Conservation (phyloP, 1,140 invertebrate genomes). For the Agraylea sexmaculata region DNA sequence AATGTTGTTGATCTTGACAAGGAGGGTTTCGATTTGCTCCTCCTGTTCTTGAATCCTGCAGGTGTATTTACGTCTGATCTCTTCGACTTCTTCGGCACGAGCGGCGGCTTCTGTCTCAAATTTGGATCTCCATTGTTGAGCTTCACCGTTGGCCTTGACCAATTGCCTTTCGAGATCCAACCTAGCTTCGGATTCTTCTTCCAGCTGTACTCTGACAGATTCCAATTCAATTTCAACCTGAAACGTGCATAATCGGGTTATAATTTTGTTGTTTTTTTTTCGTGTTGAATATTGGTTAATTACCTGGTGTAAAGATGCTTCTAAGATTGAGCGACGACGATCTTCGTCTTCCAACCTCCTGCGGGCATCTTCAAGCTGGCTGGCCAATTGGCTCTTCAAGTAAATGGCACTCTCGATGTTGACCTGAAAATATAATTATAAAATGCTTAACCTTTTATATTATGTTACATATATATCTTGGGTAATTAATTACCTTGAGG, state of each 20-base stretch:
- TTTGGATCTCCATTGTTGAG: conserved; percentile 78
- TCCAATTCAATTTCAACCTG: conserved; percentile 87
- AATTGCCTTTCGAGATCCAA: conserved; percentile 90
- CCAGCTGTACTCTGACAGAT: conserved; percentile 81
- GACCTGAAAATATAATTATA: conserved; percentile 41
- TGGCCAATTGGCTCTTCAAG: conserved; percentile 73
- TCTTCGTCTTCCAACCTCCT: conserved; percentile 92
- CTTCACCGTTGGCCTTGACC: conserved; percentile 82
- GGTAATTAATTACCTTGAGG: conserved; percentile 53
- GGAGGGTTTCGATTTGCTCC: conserved; percentile 85
- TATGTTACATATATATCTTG: conserved; percentile 7
- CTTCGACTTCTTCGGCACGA: conserved; percentile 87
- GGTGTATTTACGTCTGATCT: conserved; percentile 82
- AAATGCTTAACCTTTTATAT: too few species aligned
- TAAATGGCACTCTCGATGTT: conserved; percentile 85
- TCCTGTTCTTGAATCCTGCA: conserved; percentile 88
- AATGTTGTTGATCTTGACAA: conserved; percentile 84
- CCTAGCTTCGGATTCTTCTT: conserved; percentile 91
- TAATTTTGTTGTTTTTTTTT: too few species aligned
- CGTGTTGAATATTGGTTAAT: too few species aligned
- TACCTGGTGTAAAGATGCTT: conserved; percentile 77
- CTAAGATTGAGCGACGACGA: conserved; percentile 76
- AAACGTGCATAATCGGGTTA: conserved; percentile 1
- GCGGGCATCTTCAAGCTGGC: conserved; percentile 86
- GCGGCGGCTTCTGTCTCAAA: conserved; percentile 84